phyloP scores from a whole-genome alignment of 2,113 vertebrate species.

The Eidolon helvum region DNA sequence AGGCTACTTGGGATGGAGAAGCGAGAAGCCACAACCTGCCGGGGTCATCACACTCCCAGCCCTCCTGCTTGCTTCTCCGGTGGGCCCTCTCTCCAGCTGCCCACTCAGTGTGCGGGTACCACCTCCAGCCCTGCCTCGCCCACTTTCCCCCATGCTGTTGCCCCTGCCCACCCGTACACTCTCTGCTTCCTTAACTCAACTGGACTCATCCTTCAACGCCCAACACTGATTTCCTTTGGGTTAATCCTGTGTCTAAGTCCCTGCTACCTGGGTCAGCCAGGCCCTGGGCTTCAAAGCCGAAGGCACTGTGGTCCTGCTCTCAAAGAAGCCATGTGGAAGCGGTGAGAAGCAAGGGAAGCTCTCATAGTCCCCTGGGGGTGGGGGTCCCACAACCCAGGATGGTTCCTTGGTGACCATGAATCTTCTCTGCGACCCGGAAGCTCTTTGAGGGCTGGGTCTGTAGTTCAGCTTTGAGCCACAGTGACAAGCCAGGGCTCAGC shows the following conservation, averaged over 20 bases:
- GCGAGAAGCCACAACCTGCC: accelerated
- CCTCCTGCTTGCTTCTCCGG: not conserved
- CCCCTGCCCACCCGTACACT: no score
- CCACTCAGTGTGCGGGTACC: not conserved
- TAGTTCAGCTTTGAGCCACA: not conserved
- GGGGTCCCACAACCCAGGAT: not conserved
- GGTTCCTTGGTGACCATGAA: not conserved
- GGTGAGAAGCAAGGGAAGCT: not conserved
- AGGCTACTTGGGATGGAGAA: not conserved
- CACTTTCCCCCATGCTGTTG: not conserved
- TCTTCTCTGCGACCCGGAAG: not conserved
- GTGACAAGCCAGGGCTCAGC: not conserved
- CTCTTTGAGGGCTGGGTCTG: not conserved
- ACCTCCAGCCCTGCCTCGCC: not conserved
- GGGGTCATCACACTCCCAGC: not conserved
- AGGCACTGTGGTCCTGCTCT: not conserved
- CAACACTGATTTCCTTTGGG: not conserved
- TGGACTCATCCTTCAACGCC: not conserved
- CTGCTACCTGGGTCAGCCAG: not conserved
- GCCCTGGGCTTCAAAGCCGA: not conserved
- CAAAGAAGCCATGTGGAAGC: not conserved
- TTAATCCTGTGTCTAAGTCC: not conserved
- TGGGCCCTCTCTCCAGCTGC: not conserved
- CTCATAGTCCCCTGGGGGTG: accelerated
- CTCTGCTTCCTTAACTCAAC: not conserved